A percentile compares a stretch with the other conserved stretches of the same genome.
Evolutionary conservation across 2,113 vertebrate genomes (phyloP).

Genomic region (Erinaceus europaeus): DNA sequence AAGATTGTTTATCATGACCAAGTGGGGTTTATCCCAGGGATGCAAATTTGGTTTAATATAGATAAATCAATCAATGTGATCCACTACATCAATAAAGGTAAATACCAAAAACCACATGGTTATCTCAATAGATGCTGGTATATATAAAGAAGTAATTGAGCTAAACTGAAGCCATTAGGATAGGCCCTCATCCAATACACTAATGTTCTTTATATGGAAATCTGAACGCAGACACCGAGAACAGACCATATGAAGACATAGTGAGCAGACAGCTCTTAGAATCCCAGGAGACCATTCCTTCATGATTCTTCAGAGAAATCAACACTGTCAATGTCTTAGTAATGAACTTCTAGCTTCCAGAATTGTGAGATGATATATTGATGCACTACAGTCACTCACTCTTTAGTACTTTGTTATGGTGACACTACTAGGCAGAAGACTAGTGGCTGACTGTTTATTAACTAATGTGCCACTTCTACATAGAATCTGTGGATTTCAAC

Average conservation of each 20-base stretch:
- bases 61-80: too few species aligned
- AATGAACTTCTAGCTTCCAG: neutral
- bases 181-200: too few species aligned
- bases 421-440: neutral
- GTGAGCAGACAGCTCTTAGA: neutral
- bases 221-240: neutral
- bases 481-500: neutral
- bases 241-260: fast-evolving
- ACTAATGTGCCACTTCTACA: neutral
- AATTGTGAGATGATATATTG: neutral
- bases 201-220: too few species aligned
- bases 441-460: fast-evolving
- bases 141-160: too few species aligned
- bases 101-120: too few species aligned
- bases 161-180: too few species aligned
- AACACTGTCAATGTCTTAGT: neutral
- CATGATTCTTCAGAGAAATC: neutral
- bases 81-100: too few species aligned
- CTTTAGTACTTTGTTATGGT: neutral
- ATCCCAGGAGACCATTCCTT: neutral
- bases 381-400: neutral
- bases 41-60: too few species aligned
- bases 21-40: too few species aligned
- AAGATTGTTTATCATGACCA: too few species aligned
- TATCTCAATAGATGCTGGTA: too few species aligned